Percentiles rank a stretch among this genome's conserved stretches.
These are phyloP conservation scores for Geothlypis trichas DNA, from an alignment of 2,113 vertebrate species.

Conservation along the genomic window DNA sequence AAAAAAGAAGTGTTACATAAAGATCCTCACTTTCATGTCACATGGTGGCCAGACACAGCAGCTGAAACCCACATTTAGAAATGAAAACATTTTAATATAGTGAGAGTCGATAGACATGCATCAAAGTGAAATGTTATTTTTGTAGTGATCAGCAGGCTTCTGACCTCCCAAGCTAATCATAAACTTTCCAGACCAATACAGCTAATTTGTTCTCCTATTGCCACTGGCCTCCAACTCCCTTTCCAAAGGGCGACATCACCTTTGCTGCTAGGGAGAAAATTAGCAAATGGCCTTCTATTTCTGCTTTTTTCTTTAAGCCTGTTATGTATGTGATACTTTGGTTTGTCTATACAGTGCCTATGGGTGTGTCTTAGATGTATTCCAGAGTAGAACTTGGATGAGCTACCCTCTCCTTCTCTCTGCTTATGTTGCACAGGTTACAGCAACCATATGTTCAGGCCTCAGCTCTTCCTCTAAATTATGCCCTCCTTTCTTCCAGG, in stretches of 20 bases:
- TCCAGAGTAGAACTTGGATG: background rate
- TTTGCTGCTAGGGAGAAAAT: background rate
- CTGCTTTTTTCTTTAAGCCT: background rate
- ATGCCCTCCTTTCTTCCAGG: background rate
- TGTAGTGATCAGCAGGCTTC: constrained; percentile 20
- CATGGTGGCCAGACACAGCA: constrained; percentile 28
- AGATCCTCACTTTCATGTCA: constrained; percentile 8
- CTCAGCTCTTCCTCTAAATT: background rate
- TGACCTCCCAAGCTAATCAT: constrained; percentile 46
- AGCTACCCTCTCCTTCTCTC: background rate
- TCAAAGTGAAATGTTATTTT: constrained; percentile 48
- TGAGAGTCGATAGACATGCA: constrained; percentile 17
- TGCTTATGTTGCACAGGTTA: background rate
- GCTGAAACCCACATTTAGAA: constrained; percentile 42
- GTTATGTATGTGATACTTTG: background rate
- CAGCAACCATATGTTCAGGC: background rate
- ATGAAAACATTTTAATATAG: constrained; percentile 37
- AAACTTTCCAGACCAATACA: background rate
- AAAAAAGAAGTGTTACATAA: background rate
- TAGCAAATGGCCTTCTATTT: background rate
- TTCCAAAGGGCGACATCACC: background rate
- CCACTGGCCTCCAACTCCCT: background rate
- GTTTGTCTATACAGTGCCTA: background rate
- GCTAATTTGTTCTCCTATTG: constrained; percentile 18
- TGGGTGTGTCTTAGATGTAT: background rate